Evolutionary conservation across 2,888 invertebrate species (phyloP).

Genomic region (Caenorhabditis becei): DNA sequence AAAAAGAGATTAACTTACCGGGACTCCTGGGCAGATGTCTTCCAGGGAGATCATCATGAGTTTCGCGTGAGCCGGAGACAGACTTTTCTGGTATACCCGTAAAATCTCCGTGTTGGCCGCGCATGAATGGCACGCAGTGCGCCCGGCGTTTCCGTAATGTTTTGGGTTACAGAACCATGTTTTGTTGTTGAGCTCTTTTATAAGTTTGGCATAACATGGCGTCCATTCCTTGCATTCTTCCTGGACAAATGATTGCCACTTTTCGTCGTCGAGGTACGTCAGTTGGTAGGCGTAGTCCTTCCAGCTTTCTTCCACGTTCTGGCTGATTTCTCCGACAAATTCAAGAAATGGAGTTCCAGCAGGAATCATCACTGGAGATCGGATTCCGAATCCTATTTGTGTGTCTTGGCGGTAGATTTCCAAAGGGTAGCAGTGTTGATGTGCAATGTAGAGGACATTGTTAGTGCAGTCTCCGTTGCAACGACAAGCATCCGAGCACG

Average conservation of each 20-base stretch:
- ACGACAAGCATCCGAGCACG: constrained; percentile 17
- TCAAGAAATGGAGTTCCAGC: constrained; percentile 22
- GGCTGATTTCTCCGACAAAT: constrained; percentile 7
- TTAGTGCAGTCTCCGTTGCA: constrained; percentile 35
- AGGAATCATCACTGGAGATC: background rate
- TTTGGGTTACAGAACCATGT: constrained; percentile 27
- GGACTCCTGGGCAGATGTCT: constrained; percentile 41
- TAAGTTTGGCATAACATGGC: background rate
- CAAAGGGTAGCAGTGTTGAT: background rate
- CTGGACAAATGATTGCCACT: background rate
- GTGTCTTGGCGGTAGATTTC: constrained; percentile 20
- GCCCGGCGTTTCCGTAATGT: constrained; percentile 20
- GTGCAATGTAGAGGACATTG: background rate
- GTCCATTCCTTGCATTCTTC: background rate
- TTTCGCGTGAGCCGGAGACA: constrained; percentile 28
- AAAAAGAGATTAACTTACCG: constrained; percentile 3
- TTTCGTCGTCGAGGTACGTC: background rate
- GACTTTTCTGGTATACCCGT: constrained; percentile 27
- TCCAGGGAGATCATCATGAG: constrained; percentile 15
- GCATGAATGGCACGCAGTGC: constrained; percentile 29
- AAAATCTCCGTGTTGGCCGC: constrained; percentile 17
- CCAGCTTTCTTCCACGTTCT: no score
- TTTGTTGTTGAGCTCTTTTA: background rate
- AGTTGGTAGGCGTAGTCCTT: constrained; percentile 17
- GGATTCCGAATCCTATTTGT: background rate